Conservation (phyloP, 2,888 invertebrate species). For the Xestia sexstrigata region DNA sequence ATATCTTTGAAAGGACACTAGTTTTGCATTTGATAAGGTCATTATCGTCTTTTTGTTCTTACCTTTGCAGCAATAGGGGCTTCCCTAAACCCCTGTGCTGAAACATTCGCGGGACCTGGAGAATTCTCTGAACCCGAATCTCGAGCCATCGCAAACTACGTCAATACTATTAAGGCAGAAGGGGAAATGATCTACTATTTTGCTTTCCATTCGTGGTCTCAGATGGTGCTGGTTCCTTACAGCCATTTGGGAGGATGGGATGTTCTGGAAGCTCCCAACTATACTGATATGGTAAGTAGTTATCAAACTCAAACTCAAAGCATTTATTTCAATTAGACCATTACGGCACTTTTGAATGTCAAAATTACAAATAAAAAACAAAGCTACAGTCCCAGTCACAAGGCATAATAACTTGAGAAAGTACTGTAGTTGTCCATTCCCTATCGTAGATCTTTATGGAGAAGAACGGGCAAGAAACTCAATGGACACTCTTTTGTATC, state of each 20-base stretch:
- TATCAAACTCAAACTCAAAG: too few relatives aligned
- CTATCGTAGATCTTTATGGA: too few relatives aligned
- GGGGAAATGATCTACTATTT: conserved; percentile 86
- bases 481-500: too few relatives aligned
- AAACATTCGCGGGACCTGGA: conserved; percentile 88
- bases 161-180: conserved; percentile 70
- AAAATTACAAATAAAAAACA: too few relatives aligned
- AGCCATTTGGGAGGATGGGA: conserved; percentile 78
- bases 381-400: too few relatives aligned
- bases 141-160: conserved; percentile 81
- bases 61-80: conserved; percentile 80
- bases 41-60: not conserved
- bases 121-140: conserved; percentile 91
- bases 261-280: conserved; percentile 77
- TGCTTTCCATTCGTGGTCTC: conserved; percentile 91
- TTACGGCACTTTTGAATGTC: too few relatives aligned
- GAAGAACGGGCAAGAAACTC: too few relatives aligned
- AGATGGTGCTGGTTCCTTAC: conserved; percentile 88
- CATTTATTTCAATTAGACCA: too few relatives aligned
- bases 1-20: too few relatives aligned
- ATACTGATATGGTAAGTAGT: conserved; percentile 82
- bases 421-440: too few relatives aligned
- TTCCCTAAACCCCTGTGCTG: conserved; percentile 85
- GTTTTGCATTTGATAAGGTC: not conserved
- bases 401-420: too few relatives aligned